Evolutionary conservation across 2,113 vertebrate genomes (phyloP).

Genomic region (Entelurus aequoreus): DNA sequence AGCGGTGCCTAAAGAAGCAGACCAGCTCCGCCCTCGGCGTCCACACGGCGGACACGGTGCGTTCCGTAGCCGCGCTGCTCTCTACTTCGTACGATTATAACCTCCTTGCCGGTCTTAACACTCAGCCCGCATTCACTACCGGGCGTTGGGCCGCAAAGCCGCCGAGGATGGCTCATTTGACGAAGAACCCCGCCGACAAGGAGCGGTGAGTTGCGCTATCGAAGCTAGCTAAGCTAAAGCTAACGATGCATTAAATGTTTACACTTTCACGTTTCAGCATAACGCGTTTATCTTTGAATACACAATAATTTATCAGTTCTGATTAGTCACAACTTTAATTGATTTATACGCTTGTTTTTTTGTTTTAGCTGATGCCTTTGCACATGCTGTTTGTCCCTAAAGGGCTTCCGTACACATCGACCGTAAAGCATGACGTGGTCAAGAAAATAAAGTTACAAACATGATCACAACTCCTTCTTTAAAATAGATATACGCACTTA

Average conservation of each 20-base stretch:
- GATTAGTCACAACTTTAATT: too few relatives aligned
- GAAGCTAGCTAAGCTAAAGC: conserved; percentile 11
- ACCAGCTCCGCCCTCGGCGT: too few relatives aligned
- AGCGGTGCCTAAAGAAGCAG: too few relatives aligned
- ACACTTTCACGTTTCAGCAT: too few relatives aligned
- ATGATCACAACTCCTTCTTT: too few relatives aligned
- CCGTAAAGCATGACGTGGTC: conserved; percentile 1
- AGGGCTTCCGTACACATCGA: background rate
- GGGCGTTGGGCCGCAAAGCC: background rate
- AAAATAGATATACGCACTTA: too few relatives aligned
- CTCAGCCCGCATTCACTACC: too few relatives aligned
- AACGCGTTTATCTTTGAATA: background rate
- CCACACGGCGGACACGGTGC: too few relatives aligned
- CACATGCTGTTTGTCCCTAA: background rate
- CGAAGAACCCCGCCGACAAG: conserved; percentile 61
- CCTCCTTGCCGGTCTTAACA: background rate
- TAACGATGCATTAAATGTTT: background rate
- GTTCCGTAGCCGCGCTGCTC: too few relatives aligned
- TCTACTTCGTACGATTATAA: background rate
- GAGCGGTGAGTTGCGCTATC: conserved; percentile 49
- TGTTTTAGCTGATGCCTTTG: too few relatives aligned
- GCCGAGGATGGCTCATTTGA: conserved; percentile 55
- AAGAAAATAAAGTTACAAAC: background rate
- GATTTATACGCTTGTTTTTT: too few relatives aligned
- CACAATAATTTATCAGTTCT: too few relatives aligned